These are phyloP conservation scores for Halyomorpha halys DNA, from an alignment of 1,140 invertebrate species.

Conservation along the genomic window DNA sequence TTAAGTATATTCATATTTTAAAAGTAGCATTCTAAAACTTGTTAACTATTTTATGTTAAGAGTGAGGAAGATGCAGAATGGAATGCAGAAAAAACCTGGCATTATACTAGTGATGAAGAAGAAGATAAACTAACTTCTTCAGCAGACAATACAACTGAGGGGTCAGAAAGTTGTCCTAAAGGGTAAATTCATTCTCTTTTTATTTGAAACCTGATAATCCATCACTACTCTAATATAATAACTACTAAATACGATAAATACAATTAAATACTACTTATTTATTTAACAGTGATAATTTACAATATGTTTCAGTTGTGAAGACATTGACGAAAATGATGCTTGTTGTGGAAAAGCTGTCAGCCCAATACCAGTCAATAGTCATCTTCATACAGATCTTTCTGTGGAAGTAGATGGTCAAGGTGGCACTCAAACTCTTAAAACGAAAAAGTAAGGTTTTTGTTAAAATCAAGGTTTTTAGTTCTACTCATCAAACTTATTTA, in stretches of 20 bases:
- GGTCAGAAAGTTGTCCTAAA: constrained; percentile 42
- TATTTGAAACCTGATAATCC: neutral
- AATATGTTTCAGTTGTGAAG: constrained; percentile 36
- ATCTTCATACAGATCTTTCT: constrained; percentile 48
- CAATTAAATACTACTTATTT: neutral
- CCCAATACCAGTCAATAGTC: constrained; percentile 54
- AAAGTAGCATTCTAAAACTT: too few relatives aligned
- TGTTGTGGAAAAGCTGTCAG: constrained; percentile 36
- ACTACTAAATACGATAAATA: too few relatives aligned
- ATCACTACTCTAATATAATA: neutral
- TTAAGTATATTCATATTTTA: too few relatives aligned
- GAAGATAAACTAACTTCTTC: constrained; percentile 32
- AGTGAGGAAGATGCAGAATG: constrained; percentile 33
- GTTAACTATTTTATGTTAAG: too few relatives aligned
- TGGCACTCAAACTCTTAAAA: constrained; percentile 42
- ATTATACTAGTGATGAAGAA: constrained; percentile 39
- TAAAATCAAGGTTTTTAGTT: too few relatives aligned
- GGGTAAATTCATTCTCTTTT: constrained; percentile 37
- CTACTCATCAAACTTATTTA: too few relatives aligned
- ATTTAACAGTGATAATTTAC: neutral
- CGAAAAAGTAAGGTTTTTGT: constrained; percentile 43
- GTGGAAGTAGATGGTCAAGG: constrained; percentile 42
- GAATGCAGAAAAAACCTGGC: constrained; percentile 38
- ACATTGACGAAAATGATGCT: constrained; percentile 32
- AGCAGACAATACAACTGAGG: constrained; percentile 40